phyloP scores from a whole-genome alignment of 2,888 invertebrate species.

The Dromius quadrimaculatus region DNA sequence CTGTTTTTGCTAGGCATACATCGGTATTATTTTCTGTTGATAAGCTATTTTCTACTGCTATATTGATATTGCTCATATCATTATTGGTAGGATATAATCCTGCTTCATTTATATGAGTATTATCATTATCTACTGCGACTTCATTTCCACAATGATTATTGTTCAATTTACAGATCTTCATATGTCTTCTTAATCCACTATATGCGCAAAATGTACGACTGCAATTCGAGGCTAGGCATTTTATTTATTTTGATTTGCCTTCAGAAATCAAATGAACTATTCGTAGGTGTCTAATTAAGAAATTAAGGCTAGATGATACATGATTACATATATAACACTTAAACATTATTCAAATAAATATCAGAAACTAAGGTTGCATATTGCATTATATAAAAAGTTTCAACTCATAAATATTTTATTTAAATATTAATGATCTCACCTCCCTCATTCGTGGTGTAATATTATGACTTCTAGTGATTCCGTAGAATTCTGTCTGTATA shows the following conservation, averaged over 20 bases:
- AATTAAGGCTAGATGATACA: neutral
- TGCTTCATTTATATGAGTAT: neutral
- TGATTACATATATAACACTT: constrained; percentile 1
- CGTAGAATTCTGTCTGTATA: no score
- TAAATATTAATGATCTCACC: neutral
- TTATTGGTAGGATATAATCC: neutral
- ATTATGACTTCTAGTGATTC: neutral
- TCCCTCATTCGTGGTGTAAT: constrained; percentile 8
- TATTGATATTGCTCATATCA: neutral
- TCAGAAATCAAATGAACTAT: constrained; percentile 4
- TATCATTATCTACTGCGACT: neutral
- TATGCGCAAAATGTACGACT: neutral
- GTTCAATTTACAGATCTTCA: neutral
- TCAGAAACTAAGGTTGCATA: no score
- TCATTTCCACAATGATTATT: no score
- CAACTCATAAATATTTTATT: neutral
- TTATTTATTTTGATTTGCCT: neutral
- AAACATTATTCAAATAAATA: no score
- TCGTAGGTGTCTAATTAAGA: constrained; percentile 6
- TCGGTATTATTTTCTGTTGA: neutral
- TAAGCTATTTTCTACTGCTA: neutral
- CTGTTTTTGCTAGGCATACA: neutral
- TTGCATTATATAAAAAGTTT: neutral
- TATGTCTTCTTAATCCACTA: constrained; percentile 3
- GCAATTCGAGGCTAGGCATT: constrained; percentile 1